Base-by-base conservation (phyloP, 1,140 invertebrate genomes). In the Ladona fulva region DNA sequence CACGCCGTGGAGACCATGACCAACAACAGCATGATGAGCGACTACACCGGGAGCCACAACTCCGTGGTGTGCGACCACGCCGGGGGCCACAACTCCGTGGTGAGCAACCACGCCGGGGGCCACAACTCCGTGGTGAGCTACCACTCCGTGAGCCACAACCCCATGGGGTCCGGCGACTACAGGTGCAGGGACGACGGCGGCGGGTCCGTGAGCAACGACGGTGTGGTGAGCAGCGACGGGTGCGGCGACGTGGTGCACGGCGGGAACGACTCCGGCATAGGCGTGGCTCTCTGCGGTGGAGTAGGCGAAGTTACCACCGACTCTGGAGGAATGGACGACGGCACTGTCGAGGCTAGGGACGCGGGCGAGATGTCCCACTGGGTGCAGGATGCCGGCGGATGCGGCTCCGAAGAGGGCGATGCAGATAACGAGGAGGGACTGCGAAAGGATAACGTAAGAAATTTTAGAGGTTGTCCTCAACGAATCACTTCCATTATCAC, bases 251-350 rank as follows among this genome's bases (percentile, higher is more conserved):
- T 81, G 80, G 81, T 86, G 84, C 73, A 89, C 81, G 76, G 87
- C 81, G 42, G 87, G 87, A 76, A 81, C 81, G 80, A 86, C 81
- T 25, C 84, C 84, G 74, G 85, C 83, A 82, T 88, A 88, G 24
- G 88, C 87, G 80, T 88, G 88, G 75, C 84, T 85, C 81, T 89
- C 87, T 77, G 86, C 83, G 77, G 86, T 84, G 79, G 84, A 86
- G 83, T 89, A 89, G 42, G 88, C 87, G 82, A 89, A 89, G 85
- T 88, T 88, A 76, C 87, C 86, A 16, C 87, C 87, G 25, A 89
- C 80, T 8, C 87, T 82, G 80, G 88, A 85, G 29, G 84, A 85
- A 79, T 86, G 83, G 82, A 89, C 86, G 79, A 87, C 83, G 76
- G 88, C 88, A 75, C 84, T 86, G 83, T 89, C 88, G 78, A 86